phyloP scores from a whole-genome alignment of 1,140 invertebrate species.

The Achroia grisella region DNA sequence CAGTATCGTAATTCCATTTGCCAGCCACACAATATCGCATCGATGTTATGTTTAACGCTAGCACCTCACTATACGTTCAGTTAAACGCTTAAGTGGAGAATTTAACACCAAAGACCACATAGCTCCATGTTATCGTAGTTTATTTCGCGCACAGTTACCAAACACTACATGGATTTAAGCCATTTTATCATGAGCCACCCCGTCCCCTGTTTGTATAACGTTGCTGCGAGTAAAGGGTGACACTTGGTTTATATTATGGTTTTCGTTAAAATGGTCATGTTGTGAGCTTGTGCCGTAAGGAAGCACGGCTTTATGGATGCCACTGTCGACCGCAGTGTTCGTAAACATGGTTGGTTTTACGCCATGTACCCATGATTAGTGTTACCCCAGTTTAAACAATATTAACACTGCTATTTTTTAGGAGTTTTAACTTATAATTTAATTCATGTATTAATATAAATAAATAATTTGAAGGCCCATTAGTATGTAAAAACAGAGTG shows the following conservation, averaged over 20 bases:
- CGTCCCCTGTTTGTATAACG: background rate
- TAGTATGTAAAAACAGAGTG: no score
- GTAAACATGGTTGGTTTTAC: slow-evolving; percentile 31
- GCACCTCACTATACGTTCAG: no score
- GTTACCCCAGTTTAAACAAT: no score
- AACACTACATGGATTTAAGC: slow-evolving; percentile 29
- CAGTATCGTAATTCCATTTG: no score
- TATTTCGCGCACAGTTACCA: slow-evolving; percentile 45
- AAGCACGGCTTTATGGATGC: slow-evolving; percentile 48
- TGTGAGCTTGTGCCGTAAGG: slow-evolving; percentile 39
- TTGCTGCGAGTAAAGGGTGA: background rate
- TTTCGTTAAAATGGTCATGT: slow-evolving; percentile 14
- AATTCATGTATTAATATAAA: no score
- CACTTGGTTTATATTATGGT: no score
- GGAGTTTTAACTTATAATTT: no score
- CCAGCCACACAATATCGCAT: no score
- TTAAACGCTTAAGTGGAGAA: slow-evolving; percentile 24
- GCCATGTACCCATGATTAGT: slow-evolving; percentile 11
- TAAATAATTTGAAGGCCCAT: no score
- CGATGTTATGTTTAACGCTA: no score
- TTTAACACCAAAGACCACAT: slow-evolving; percentile 40
- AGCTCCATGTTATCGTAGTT: slow-evolving; percentile 48
- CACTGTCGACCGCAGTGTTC: slow-evolving; percentile 39
- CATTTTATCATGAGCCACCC: slow-evolving; percentile 15
- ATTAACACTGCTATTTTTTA: no score